phyloP scores from a whole-genome alignment of 2,797 vertebrate species.

The Cetoscarus ocellatus region DNA sequence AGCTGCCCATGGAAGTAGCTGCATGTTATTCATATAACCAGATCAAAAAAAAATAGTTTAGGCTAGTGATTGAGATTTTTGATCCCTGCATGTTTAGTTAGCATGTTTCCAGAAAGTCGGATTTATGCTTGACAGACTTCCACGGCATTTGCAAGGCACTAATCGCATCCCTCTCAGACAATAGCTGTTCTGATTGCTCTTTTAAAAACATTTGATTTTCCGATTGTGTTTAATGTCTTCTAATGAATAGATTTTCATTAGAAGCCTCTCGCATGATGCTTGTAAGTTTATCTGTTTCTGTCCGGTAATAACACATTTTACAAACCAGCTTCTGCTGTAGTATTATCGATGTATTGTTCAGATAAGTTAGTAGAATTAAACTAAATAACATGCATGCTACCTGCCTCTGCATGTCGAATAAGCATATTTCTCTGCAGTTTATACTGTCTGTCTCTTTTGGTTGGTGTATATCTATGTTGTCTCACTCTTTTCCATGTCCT shows the following conservation, averaged over 20 bases:
- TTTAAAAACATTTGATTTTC: too few relatives aligned
- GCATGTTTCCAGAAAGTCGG: conserved; percentile 24
- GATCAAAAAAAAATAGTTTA: conserved; percentile 20
- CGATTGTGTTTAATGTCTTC: background rate
- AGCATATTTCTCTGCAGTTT: conserved; percentile 11
- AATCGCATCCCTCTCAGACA: conserved; percentile 32
- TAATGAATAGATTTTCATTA: conserved; percentile 33
- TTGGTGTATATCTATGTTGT: conserved; percentile 59
- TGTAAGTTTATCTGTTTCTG: conserved; percentile 20
- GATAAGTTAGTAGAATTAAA: background rate
- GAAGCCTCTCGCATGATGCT: conserved; percentile 59
- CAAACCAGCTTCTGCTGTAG: conserved; percentile 2
- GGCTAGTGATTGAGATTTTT: conserved; percentile 10
- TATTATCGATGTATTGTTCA: background rate
- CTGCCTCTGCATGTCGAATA: conserved; percentile 21
- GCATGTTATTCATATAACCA: conserved; percentile 74
- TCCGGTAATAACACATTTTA: conserved; percentile 22
- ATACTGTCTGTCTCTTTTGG: conserved; percentile 13
- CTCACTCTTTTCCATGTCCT: conserved; percentile 84
- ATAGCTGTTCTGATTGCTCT: conserved; percentile 5
- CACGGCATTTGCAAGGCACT: conserved; percentile 36
- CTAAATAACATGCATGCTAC: conserved; percentile 35
- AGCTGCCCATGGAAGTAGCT: conserved; percentile 68
- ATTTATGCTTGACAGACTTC: conserved; percentile 37
- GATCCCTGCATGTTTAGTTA: conserved; percentile 51